These are phyloP conservation scores for Bombus confusus DNA, from an alignment of 1,140 invertebrate species.

Conservation along the genomic window DNA sequence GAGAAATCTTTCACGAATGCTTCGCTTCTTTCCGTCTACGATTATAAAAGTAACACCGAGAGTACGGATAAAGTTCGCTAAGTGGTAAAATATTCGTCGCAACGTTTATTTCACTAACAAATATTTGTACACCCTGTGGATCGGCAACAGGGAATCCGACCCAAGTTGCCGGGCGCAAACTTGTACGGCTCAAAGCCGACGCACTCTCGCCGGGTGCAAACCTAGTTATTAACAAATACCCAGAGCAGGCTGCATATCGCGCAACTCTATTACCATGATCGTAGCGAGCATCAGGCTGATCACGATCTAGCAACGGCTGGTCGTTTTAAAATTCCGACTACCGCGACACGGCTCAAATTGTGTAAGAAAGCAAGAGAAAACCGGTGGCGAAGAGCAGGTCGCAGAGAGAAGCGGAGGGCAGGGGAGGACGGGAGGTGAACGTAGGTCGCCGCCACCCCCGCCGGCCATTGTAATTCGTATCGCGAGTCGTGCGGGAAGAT, in stretches of 20 bases:
- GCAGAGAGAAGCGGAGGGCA: neutral
- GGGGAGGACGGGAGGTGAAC: neutral
- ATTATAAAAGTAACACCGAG: too few species aligned
- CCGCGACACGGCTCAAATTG: slow-evolving; percentile 12
- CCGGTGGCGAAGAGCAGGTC: neutral
- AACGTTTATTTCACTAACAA: neutral
- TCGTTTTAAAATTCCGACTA: slow-evolving; percentile 33
- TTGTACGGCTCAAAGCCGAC: slow-evolving; percentile 7
- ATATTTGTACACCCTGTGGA: neutral
- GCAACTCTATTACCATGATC: slow-evolving; percentile 27
- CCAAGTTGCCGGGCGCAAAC: neutral
- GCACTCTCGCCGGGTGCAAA: slow-evolving; percentile 16
- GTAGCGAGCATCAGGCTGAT: neutral
- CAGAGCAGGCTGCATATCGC: neutral
- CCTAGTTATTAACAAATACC: slow-evolving; percentile 50
- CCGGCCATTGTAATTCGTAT: slow-evolving; percentile 74
- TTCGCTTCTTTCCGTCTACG: too few species aligned
- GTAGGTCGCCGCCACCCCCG: slow-evolving; percentile 51
- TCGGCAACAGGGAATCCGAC: neutral
- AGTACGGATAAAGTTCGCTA: too few species aligned
- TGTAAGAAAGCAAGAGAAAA: slow-evolving; percentile 26
- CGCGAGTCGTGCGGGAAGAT: slow-evolving; percentile 68
- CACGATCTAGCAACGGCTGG: neutral
- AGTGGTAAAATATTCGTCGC: neutral
- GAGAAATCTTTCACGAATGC: too few species aligned